phyloP scores from a whole-genome alignment of 2,888 invertebrate genomes.

The Lithodes maja region DNA sequence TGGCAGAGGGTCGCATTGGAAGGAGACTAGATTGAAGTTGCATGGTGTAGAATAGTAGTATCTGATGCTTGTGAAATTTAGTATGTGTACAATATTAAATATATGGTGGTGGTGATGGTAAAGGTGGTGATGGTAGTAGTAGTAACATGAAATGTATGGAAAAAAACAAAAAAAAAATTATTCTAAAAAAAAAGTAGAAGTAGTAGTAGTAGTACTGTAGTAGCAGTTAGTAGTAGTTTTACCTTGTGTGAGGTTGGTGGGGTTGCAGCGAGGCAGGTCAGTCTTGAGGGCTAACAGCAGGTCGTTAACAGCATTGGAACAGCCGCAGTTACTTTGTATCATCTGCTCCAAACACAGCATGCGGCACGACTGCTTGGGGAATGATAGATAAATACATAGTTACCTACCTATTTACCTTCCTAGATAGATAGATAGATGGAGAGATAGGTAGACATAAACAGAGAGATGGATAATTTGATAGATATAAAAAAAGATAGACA shows the following conservation, averaged over 20 bases:
- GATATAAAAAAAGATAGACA: not conserved
- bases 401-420: not conserved
- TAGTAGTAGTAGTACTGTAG: too few relatives aligned
- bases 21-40: too few relatives aligned
- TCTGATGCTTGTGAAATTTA: too few relatives aligned
- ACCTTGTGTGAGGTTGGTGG: slow-evolving; percentile 62
- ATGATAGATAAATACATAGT: not conserved
- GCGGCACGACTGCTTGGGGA: slow-evolving; percentile 40
- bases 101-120: too few relatives aligned
- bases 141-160: too few relatives aligned
- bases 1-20: too few relatives aligned
- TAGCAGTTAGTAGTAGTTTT: not conserved
- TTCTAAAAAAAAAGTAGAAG: too few relatives aligned
- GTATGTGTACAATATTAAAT: too few relatives aligned
- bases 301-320: slow-evolving; percentile 59
- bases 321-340: slow-evolving; percentile 49
- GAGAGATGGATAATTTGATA: not conserved
- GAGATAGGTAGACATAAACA: slow-evolving; percentile 25
- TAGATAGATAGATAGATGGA: slow-evolving; percentile 7
- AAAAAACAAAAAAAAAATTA: too few relatives aligned
- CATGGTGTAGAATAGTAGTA: too few relatives aligned
- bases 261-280: slow-evolving; percentile 49
- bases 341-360: slow-evolving; percentile 50
- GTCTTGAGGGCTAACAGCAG: slow-evolving; percentile 46
- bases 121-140: too few relatives aligned